phyloP scores from a whole-genome alignment of 2,113 vertebrate genomes.

The Megaceryle torquata region DNA sequence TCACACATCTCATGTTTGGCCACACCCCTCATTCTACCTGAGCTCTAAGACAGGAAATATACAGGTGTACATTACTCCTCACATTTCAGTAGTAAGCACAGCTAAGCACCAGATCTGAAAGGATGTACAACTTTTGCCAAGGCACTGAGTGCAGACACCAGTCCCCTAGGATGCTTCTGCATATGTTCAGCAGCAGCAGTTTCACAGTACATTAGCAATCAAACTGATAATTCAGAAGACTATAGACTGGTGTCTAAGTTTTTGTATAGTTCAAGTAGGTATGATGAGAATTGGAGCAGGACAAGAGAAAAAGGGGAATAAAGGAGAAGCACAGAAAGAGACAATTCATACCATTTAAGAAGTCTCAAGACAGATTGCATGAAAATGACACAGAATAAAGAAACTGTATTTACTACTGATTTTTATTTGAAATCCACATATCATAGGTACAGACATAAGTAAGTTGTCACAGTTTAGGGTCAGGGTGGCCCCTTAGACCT shows the following conservation, averaged over 20 bases:
- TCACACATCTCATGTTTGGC: not conserved
- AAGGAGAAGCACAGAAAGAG: rapidly evolving
- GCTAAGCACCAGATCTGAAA: not conserved
- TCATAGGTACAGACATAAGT: not conserved
- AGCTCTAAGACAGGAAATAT: not conserved
- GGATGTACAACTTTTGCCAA: not conserved
- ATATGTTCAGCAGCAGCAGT: not conserved
- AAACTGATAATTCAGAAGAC: not conserved
- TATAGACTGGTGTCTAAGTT: not conserved
- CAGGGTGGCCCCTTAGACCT: too few relatives aligned
- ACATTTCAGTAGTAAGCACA: not conserved
- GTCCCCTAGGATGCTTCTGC: rapidly evolving
- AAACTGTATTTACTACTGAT: not conserved
- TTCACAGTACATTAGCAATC: not conserved
- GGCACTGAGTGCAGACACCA: not conserved
- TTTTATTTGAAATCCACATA: not conserved
- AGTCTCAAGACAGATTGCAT: not conserved
- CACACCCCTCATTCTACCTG: not conserved
- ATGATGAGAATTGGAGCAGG: not conserved
- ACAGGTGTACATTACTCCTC: not conserved
- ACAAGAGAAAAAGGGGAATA: not conserved
- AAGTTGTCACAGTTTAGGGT: too few relatives aligned
- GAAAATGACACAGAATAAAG: not conserved
- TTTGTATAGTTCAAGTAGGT: not conserved
- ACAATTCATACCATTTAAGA: not conserved